Base-by-base conservation (phyloP, 1,140 invertebrate species). In the Drosophila carrolli region DNA sequence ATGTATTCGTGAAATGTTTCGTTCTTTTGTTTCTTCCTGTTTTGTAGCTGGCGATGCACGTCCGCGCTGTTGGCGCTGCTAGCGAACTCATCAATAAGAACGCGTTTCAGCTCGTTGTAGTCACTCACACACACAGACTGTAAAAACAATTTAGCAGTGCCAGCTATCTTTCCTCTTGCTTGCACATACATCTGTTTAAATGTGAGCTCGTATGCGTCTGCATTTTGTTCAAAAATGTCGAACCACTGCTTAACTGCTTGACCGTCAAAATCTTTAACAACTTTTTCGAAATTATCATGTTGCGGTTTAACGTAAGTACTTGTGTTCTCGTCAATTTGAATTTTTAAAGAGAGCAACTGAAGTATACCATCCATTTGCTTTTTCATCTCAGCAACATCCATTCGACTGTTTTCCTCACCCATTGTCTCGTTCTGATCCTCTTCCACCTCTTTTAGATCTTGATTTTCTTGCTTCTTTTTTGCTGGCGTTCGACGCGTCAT, bases 211-310 rank as follows among this genome's bases (percentile, higher is more conserved):
- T 19, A 19, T 19, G 19, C 19, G 19, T 19, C 1, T 19, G 19
- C 19, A 19, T 19, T 19, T 19, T 1, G 19, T 19, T 51, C 48
- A 1, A 51, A 51, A 8, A 4, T 32, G 10, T 50, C 48, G 4
- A 50, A 32, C 48, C 19, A 50, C 6, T 48, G 47, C 5, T 48
- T 13, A 8, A 48, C 47, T 8, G 6, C 23, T 48, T 29, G 46
- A 7, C 19, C 46, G 46, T 47, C 11, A 47, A 47, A 47, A 13
- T 47, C 19, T 0, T 47, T 47, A 11, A 47, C 46, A 4, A 47
- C 11, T 47, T 47, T 47, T 5, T 47, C 46, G 23, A 47, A 47
- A 47, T 47, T 47, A 47, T 27, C 46, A 27, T 23, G 23, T 47
- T 47, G 11, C 16, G 9, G 19, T 9, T 47, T 47, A 11, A 5